Base-by-base conservation (phyloP, 2,888 invertebrate species). In the Netelia virgata region DNA sequence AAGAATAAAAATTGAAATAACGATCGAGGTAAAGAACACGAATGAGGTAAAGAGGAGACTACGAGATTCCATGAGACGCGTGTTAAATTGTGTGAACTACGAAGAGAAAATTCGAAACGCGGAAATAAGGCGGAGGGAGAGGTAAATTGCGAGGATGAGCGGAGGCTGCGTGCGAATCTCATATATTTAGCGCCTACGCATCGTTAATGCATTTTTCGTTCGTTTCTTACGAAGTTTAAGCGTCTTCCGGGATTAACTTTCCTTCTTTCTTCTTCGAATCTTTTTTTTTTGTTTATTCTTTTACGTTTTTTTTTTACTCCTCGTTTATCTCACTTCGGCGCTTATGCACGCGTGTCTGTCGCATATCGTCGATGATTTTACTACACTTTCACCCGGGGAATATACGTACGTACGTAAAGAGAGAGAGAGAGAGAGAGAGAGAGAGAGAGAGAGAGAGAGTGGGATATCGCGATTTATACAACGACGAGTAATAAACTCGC, bases 131-230 rank as follows among this genome's bases (percentile, higher is more conserved):
- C 36, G 55, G 70, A 79, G 68, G 43, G 14, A 18, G 66, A 59
- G 68, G n/a, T n/a, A 53, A 43, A n/a, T 16, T 10, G 14, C 8
- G 66, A 20, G 73, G 50, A 43, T 11, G 55, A 63, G 28, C 59
- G 66, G 59, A 11, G 41, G 41, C 50, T n/a, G 66, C 61, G 63
- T 75, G 81, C 59, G 81, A 75, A 84, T 75, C 43, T 82, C 73
- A 61, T 81, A 61, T 70, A 77, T 70, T 70, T 74, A 64, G 74
- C 84, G 64, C 82, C 84, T 69, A 82, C 84, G 81, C 84, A 64
- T 41, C 41, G 57, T 70, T 70, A 73, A 74, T 81, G 68, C 63
- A 74, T 84, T 84, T 81, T 81, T 74, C 57, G 1, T 20, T 81
- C 73, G 55, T 69, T 36, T 53, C 5, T 3, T 20, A n/a, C 3